Evolutionary conservation across 1,140 invertebrate species (phyloP).

Genomic region (Zaprionus inermis): DNA sequence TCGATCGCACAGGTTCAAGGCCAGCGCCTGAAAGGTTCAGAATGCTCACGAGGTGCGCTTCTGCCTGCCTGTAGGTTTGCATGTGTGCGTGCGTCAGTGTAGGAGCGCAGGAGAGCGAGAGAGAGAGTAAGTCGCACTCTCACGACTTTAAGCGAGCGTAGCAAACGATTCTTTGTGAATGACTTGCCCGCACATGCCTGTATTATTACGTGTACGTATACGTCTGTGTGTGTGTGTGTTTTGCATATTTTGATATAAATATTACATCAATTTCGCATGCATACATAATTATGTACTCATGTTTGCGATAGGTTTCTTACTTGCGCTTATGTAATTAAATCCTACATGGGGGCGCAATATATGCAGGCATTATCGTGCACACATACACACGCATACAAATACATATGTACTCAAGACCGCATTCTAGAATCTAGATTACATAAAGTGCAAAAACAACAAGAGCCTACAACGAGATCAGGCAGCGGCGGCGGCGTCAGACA

Average conservation of each 20-base stretch:
- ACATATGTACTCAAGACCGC: constrained; percentile 41
- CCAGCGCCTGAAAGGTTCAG: constrained; percentile 77
- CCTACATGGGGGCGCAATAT: constrained; percentile 52
- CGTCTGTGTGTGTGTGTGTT: not conserved
- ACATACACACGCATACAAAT: not conserved
- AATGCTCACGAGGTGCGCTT: constrained; percentile 47
- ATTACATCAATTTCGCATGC: not conserved
- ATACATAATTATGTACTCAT: constrained; percentile 5
- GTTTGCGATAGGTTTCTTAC: constrained; percentile 15
- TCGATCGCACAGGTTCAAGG: constrained; percentile 74
- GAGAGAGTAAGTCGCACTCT: constrained; percentile 13
- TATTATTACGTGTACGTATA: not conserved
- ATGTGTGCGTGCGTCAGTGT: constrained; percentile 15
- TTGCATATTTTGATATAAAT: not conserved
- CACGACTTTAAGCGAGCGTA: not conserved
- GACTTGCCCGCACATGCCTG: not conserved
- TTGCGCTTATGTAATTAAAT: constrained; percentile 73
- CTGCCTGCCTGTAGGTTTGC: not conserved
- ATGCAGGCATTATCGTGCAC: constrained; percentile 5
- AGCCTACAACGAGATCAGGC: constrained; percentile 63
- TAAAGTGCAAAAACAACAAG: constrained; percentile 47
- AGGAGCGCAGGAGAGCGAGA: constrained; percentile 1
- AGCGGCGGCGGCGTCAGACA: constrained; percentile 9
- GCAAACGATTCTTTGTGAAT: constrained; percentile 12
- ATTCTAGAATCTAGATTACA: constrained; percentile 79